Base-by-base conservation (phyloP, 2,113 vertebrate genomes). In the Orientallactaga bullata region DNA sequence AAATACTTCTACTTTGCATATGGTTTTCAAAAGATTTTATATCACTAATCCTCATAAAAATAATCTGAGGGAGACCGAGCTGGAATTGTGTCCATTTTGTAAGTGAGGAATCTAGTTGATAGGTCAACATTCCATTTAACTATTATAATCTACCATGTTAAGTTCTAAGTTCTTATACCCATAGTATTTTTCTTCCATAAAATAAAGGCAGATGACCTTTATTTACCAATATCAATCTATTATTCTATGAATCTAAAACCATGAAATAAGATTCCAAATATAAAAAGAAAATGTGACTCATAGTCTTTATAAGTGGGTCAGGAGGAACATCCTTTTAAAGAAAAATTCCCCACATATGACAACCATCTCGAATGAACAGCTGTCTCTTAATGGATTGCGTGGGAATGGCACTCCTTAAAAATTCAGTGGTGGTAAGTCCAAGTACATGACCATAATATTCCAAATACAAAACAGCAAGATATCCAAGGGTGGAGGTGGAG, bases 21-120 rank as follows among this genome's bases (percentile, higher is more conserved):
- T 17, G 42, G 28, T 78, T 94, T 94, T 93, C 65, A 87, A 37
- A 80, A 81, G 58, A 88, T 73, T 82, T 85, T 63, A 63, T 73
- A 35, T 95, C 83, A 92, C 21, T 80, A 65, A 95, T 76, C 85
- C 51, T 82, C 90, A 83, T 85, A 84, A 88, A 93, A 94, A 94
- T 66, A 93, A 26, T 79, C 2, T 69, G 93, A 92, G 72, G 47
- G 17, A 74, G 47, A 73, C 20, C 63, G 20, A 72, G 58, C 61
- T 90, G 16, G 37, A 86, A 94, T 79, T 58, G 37, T 55, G 16
- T 71, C 93, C 71, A 90, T 85, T 91, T 94, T 82, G 71, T 74
- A 85, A 76, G 65, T 47, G 20, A 76, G 77, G 47, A 91, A 72
- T 68, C 37, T 51, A 20, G 18, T 0, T 37, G 15, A 69, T 30